phyloP scores from a whole-genome alignment of 2,888 invertebrate species.

The Scaptodrosophila latifasciaeformis region DNA sequence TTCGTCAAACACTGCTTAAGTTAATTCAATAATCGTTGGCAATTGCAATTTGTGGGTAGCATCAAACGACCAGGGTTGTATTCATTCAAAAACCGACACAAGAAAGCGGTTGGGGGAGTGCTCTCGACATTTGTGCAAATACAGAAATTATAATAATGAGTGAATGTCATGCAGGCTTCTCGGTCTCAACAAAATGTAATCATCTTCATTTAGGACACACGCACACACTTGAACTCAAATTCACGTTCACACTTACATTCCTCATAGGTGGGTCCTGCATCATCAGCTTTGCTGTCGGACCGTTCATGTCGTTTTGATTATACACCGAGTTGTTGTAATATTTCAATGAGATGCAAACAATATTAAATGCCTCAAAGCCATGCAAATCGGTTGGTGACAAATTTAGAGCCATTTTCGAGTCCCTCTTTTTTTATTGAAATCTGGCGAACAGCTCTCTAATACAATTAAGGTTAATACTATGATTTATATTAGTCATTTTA shows the following conservation, averaged over 20 bases:
- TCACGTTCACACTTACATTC: no score
- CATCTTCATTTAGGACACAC: no score
- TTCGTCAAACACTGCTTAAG: conserved; percentile 65
- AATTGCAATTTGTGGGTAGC: conserved; percentile 62
- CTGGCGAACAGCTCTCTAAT: no score
- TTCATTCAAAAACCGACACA: conserved; percentile 39
- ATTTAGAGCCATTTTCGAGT: conserved; percentile 28
- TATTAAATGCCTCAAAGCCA: conserved; percentile 67
- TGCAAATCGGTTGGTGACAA: conserved; percentile 63
- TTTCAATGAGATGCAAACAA: conserved; percentile 65
- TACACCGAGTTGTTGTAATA: no score
- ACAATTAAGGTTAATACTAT: no score
- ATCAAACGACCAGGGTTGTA: conserved; percentile 16
- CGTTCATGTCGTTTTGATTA: not conserved
- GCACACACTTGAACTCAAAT: no score
- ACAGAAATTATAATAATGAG: conserved; percentile 71
- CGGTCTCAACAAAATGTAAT: conserved; percentile 34
- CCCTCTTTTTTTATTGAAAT: no score
- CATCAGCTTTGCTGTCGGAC: conserved; percentile 41
- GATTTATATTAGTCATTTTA: no score
- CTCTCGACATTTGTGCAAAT: conserved; percentile 63
- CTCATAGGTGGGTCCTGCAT: conserved; percentile 4
- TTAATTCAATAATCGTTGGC: conserved; percentile 71
- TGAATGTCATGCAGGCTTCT: conserved; percentile 32
- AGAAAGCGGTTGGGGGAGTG: conserved; percentile 12